Evolutionary conservation across 2,797 vertebrate species (phyloP), one percentile per base, ranked within the genome.

Genomic region (Lutjanus campechanus): DNA sequence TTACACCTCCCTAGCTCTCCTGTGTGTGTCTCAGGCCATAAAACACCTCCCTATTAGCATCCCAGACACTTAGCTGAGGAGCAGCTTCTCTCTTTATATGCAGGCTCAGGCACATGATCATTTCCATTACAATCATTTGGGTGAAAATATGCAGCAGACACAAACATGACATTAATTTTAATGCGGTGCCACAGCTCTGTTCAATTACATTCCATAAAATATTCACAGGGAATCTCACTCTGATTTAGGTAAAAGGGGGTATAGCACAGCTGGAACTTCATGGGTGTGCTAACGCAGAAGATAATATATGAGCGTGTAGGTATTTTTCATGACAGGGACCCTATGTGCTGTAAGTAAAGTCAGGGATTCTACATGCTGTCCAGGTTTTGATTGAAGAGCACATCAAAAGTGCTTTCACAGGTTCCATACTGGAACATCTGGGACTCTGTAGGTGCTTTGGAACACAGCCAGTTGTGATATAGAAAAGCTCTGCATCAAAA

Each of bases 101-200:
- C 89, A 88, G 85, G 82, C 89, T 91, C 87, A 87, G 88, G 83
- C 89, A 86, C 87, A 90, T 89, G 83, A 93, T 92, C 88, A 92
- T 93, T 94, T 94, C 93, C 91, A 92, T 94, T 92, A 93, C 91
- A 93, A 92, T 92, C 88, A 88, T 88, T 93, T 92, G 85, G 84
- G 60, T 89, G 87, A 91, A 91, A 93, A 91, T 91, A 89, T 91
- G 89, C 88, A 61, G 85, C 89, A 89, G 90, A 90, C 85, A 92
- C 93, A 94, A 94, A 94, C 90, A 94, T 87, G 73, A 78, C 92
- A 94, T 94, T 93, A 81, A 95, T 95, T 94, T 93, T 93, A 95
- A 94, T 94, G 92, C 55, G 84, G 79, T 89, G 82, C 90, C 72
- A 82, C 71, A 83, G 83, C 91, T 91, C 88, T 74, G 77, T 93